Base-by-base conservation (phyloP, 1,140 invertebrate species). In the Nylanderia fulva region DNA sequence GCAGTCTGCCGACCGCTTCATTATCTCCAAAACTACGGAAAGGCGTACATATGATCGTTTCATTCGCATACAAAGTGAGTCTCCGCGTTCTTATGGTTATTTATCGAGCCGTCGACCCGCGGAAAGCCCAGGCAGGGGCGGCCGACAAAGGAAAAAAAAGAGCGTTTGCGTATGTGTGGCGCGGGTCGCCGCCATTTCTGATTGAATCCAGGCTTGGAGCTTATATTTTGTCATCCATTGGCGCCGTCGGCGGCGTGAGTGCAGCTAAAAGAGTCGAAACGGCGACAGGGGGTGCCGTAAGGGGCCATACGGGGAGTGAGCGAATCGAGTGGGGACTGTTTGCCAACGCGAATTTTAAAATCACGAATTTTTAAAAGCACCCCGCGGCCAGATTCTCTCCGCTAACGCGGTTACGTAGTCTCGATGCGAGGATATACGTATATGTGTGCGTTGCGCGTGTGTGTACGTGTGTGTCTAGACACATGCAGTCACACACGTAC, bases 161-260 rank as follows among this genome's bases (percentile, higher is more conserved):
- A 84, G 82, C 71, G 60, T 87, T 48, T 85, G 80, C 84, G 84
- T 90, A 90, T 90, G 75, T 86, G 89, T 87, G 87, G 85, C 84
- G 86, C 64, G 83, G 91, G 90, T 86, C 90, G 91, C 91, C 87
- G 91, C 91, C 91, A 92, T 92, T 92, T 92, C 91, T 92, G 91
- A 93, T 92, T 93, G 89, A 93, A 93, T 93, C 91, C 90, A 90
- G 90, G 91, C 90, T 91, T 90, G 85, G 86, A 90, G 91, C 91
- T 90, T 89, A 90, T 89, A 90, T 92, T 93, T 92, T 91, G 90
- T 92, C 90, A 90, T 92, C 89, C 90, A 90, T 91, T 91, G 91
- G 90, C 90, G 88, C 91, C 90, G 82, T 86, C 79, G 84, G 82
- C 85, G 79, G 88, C 84, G 90, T 79, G 90, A 89, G 90, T 90